These are phyloP conservation scores for Malurus leucopterus DNA, from an alignment of 2,797 vertebrate genomes.

Conservation along the genomic window DNA sequence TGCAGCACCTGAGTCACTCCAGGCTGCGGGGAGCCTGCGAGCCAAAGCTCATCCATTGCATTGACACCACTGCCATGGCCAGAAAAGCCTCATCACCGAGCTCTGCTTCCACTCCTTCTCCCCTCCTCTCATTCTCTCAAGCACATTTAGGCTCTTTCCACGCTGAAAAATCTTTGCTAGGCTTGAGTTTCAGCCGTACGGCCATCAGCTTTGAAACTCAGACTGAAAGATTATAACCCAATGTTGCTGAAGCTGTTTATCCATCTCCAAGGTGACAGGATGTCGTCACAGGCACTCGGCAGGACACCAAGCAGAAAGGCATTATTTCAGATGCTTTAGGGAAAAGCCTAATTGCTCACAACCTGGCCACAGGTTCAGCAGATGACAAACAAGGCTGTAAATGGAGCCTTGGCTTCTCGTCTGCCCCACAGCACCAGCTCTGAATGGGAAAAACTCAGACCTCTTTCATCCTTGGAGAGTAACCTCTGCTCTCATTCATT, in stretches of 20 bases:
- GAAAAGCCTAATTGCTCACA: constrained; percentile 27
- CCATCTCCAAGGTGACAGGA: constrained; percentile 54
- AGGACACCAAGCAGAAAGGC: background rate
- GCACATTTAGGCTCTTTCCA: background rate
- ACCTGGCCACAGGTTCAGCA: background rate
- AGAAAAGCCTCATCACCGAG: background rate
- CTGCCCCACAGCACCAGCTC: background rate
- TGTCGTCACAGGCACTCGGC: constrained; percentile 28
- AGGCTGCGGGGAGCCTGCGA: background rate
- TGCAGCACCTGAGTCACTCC: constrained; percentile 6
- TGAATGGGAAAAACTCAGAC: background rate
- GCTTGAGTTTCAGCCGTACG: background rate
- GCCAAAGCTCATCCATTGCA: background rate
- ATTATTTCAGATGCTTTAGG: constrained; percentile 4
- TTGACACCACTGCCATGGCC: background rate
- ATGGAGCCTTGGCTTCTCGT: background rate
- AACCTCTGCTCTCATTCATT: constrained; percentile 42
- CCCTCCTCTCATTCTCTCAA: background rate
- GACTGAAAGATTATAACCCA: constrained; percentile 29
- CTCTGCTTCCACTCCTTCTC: background rate
- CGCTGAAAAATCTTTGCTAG: background rate
- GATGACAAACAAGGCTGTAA: constrained; percentile 23
- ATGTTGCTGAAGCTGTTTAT: constrained; percentile 59
- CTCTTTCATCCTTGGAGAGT: background rate
- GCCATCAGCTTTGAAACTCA: constrained; percentile 5